Conservation (phyloP, 2,888 invertebrate genomes). For the Mactromeris polynyma region DNA sequence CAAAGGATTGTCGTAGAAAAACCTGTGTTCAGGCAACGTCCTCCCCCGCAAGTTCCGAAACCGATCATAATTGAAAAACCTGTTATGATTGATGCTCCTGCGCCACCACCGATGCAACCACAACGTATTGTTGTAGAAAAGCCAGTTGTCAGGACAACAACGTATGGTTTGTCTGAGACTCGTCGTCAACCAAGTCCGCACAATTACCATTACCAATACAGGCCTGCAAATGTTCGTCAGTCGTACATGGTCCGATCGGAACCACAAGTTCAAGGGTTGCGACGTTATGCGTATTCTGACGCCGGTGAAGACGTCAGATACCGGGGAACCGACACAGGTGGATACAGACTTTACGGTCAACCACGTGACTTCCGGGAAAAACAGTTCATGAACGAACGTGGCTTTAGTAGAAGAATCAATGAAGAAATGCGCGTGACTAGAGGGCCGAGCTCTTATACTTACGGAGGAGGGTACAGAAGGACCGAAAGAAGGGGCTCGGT, state of each 20-base stretch:
- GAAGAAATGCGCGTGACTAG: slow-evolving; percentile 47
- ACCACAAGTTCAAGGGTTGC: slow-evolving; percentile 37
- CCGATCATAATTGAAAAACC: slow-evolving; percentile 64
- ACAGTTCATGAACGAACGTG: slow-evolving; percentile 70
- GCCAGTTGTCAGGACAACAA: slow-evolving; percentile 44
- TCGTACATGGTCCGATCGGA: slow-evolving; percentile 44
- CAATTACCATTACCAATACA: slow-evolving; percentile 45
- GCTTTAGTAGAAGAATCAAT: slow-evolving; percentile 59
- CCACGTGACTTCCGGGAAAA: slow-evolving; percentile 71
- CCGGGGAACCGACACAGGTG: slow-evolving; percentile 19
- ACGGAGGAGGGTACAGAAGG: slow-evolving; percentile 44
- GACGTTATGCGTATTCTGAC: slow-evolving; percentile 57
- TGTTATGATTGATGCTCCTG: slow-evolving; percentile 55
- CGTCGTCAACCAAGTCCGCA: slow-evolving; percentile 40
- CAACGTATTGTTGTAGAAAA: slow-evolving; percentile 63
- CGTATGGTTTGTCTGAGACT: slow-evolving; percentile 51
- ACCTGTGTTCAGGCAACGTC: slow-evolving; percentile 56
- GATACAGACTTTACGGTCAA: slow-evolving; percentile 59
- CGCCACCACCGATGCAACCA: slow-evolving; percentile 25
- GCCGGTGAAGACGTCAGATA: slow-evolving; percentile 41
- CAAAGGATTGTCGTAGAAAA: slow-evolving; percentile 63
- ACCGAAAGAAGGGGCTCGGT: slow-evolving; percentile 47
- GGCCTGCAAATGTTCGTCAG: slow-evolving; percentile 27
- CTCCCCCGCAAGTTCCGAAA: slow-evolving; percentile 45
- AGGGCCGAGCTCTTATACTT: slow-evolving; percentile 51